Evolutionary conservation across 92 coral and sea anemone species (phyloP).

Genomic region (Plumapathes pennacea): DNA sequence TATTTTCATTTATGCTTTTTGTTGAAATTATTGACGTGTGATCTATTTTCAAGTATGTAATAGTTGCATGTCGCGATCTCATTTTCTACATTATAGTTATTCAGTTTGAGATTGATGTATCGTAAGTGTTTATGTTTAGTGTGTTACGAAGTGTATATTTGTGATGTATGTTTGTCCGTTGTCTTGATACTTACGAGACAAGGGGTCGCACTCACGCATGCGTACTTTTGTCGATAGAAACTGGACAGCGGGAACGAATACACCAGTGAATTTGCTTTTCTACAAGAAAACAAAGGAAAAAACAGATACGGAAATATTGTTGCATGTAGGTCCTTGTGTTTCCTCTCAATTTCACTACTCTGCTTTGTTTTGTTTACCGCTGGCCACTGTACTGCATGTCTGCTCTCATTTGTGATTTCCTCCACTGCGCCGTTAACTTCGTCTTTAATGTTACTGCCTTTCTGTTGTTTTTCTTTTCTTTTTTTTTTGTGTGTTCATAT

Average conservation of each 20-base stretch:
- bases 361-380: no score
- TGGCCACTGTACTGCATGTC: no score
- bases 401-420: no score
- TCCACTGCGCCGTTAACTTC: no score
- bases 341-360: no score
- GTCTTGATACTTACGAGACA: no score
- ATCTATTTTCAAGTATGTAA: not conserved
- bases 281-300: conserved; percentile 77
- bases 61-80: not conserved
- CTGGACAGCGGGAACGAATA: conserved; percentile 90
- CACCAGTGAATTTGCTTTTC: conserved; percentile 60
- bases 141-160: no score
- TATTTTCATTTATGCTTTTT: no score
- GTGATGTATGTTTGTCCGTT: no score
- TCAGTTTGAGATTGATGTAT: not conserved
- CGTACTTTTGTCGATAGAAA: conserved; percentile 48
- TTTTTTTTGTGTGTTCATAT: not conserved
- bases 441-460: not conserved
- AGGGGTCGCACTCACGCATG: not conserved
- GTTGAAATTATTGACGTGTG: no score
- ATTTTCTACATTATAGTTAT: not conserved
- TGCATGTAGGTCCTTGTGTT: conserved; percentile 97
- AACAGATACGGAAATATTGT: conserved; percentile 98
- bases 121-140: not conserved
- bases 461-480: not conserved